Evolutionary conservation across 2,113 vertebrate species (phyloP).

Genomic region (Cyanistes caeruleus): DNA sequence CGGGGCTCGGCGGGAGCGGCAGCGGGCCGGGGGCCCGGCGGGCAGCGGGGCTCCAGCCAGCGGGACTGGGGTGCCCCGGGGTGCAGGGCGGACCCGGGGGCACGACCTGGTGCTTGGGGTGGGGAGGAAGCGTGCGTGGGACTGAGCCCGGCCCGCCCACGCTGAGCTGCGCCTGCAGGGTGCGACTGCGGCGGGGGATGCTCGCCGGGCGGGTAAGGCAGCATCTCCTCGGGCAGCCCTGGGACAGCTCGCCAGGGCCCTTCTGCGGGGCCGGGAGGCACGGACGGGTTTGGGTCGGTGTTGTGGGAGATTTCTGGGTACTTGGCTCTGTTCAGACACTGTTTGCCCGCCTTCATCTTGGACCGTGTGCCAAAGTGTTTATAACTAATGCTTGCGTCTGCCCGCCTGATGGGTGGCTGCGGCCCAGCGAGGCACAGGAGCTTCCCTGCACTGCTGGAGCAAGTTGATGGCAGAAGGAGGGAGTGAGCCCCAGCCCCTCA

Average conservation of each 20-base stretch:
- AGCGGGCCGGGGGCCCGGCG: background rate
- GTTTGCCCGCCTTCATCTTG: background rate
- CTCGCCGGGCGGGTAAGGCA: background rate
- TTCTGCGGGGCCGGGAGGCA: background rate
- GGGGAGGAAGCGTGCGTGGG: background rate
- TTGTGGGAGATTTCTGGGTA: background rate
- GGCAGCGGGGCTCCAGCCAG: background rate
- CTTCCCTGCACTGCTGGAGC: background rate
- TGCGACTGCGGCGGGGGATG: background rate
- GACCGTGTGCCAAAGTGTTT: fast-evolving
- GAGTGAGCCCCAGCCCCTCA: background rate
- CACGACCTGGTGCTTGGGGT: background rate
- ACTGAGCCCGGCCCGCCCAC: background rate
- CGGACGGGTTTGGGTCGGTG: background rate
- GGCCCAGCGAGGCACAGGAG: background rate
- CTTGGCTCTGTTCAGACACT: background rate
- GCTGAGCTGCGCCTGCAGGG: background rate
- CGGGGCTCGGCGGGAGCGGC: background rate
- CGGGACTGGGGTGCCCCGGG: background rate
- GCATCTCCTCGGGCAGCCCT: background rate
- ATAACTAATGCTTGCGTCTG: background rate
- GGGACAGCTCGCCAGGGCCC: fast-evolving
- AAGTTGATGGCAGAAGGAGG: background rate
- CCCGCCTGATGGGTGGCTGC: background rate
- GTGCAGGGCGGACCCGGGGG: background rate